Percentiles rank a stretch among this genome's conserved stretches.
Conservation (phyloP, 2,113 vertebrate species). For the Rhizomys pruinosus region DNA sequence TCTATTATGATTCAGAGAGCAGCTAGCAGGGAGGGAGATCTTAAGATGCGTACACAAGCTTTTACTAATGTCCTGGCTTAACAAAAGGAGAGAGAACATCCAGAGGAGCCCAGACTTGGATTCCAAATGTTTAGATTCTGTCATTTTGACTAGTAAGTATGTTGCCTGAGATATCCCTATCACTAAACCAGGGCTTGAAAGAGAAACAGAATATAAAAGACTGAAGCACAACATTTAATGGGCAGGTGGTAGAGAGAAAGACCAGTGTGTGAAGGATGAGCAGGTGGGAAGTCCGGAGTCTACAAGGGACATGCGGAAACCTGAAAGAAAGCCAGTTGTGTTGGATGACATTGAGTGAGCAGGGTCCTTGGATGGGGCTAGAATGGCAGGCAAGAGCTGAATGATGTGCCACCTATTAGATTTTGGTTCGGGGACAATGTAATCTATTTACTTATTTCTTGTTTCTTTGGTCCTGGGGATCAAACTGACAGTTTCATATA, state of each 20-base stretch:
- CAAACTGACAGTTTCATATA: too few relatives aligned
- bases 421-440: neutral
- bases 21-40: neutral
- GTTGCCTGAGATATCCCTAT: neutral
- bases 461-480: neutral
- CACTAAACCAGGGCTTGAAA: neutral
- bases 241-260: neutral
- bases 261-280: too few relatives aligned
- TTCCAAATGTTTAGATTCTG: neutral
- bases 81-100: neutral
- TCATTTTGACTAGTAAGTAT: neutral
- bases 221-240: neutral
- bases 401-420: neutral
- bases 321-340: neutral
- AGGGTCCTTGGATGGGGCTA: neutral
- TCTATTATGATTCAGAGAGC: neutral
- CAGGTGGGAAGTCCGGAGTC: neutral
- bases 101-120: too few relatives aligned
- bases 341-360: neutral
- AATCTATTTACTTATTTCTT: neutral
- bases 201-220: neutral
- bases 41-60: neutral
- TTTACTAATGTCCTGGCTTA: conserved; percentile 31
- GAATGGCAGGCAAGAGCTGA: neutral
- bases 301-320: neutral